Base-by-base conservation (phyloP, 1,140 invertebrate species). In the Megathymus violae region DNA sequence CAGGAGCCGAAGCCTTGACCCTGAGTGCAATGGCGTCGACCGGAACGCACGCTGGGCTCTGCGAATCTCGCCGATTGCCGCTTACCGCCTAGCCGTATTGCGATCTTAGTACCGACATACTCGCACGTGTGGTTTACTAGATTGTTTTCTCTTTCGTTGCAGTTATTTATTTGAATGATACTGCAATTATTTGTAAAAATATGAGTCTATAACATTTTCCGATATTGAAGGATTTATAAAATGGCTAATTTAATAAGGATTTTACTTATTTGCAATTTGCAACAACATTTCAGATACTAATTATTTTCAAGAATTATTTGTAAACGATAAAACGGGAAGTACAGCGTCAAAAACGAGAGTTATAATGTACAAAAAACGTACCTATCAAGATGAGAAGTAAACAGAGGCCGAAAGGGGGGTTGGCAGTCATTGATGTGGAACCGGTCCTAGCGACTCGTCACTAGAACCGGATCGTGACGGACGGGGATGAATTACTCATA, bases 1-100 rank as follows among this genome's bases (percentile, higher is more conserved):
- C 80, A 87, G 84, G 80, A 87, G 81, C 69, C 68, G 74, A 86
- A 86, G 82, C 87, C 87, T 90, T 90, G 87, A 90, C 85, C 88
- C 88, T 90, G 85, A 83, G 69, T 78, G 80, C 76, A 85, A 82
- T 88, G 85, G 87, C 87, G 87, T 85, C 87, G 87, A 90, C 87
- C 87, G 87, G 85, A 89, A 89, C 87, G 87, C 78, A 80, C 80
- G 80, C 75, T 75, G 83, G 74, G 74, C 64, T 81, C 80, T 84
- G 85, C 83, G 76, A 88, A 82, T 88, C 82, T 85, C 70, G 74
- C 71, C 74, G 76, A 81, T 78, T 79, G 75, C 71, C 74, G 75
- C 75, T 73, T 74, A 78, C 75, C 68, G 74, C 81, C 78, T 81
- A 80, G 78, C 71, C 71, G 52, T 78, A 69, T 73, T 83, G 74